Evolutionary conservation across 2,797 vertebrate species (phyloP).

Genomic region (Scolopax bukidnonensis): DNA sequence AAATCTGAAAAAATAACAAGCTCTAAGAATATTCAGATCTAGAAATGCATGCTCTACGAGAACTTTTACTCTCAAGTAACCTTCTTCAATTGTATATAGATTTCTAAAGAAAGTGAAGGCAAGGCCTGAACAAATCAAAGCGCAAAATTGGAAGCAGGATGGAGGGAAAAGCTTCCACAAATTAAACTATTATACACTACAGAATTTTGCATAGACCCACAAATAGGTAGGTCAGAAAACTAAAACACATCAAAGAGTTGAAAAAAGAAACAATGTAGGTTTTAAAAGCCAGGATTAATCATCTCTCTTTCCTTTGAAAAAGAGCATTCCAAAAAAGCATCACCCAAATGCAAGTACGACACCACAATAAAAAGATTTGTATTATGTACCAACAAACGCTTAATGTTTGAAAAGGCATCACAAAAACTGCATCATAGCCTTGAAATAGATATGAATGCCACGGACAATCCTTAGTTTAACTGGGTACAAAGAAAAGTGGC

Average conservation of each 20-base stretch:
- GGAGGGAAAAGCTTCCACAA: background rate
- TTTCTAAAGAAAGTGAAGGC: background rate
- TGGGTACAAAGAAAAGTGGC: background rate
- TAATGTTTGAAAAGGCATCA: slow-evolving; percentile 45
- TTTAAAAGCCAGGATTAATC: slow-evolving; percentile 13
- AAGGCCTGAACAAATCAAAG: background rate
- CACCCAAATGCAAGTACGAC: background rate
- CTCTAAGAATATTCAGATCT: background rate
- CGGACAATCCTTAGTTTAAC: slow-evolving; percentile 10
- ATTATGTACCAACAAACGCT: slow-evolving; percentile 52
- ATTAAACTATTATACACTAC: background rate
- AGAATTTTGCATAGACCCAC: background rate
- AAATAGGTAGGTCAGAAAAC: background rate
- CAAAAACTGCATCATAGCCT: slow-evolving; percentile 28
- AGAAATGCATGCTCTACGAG: background rate
- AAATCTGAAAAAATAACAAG: slow-evolving; percentile 4
- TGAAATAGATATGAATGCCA: slow-evolving; percentile 7
- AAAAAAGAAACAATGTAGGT: slow-evolving; percentile 5
- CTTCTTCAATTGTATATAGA: background rate
- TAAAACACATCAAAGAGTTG: slow-evolving; percentile 11
- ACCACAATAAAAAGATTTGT: slow-evolving; percentile 41
- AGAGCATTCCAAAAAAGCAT: slow-evolving; percentile 10
- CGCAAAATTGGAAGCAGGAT: accelerated
- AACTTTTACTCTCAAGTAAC: background rate
- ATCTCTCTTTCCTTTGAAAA: slow-evolving; percentile 5